Percentiles rank a stretch among this genome's conserved stretches.
phyloP scores from a whole-genome alignment of 2,113 vertebrate species.

The Arizona elegans region DNA sequence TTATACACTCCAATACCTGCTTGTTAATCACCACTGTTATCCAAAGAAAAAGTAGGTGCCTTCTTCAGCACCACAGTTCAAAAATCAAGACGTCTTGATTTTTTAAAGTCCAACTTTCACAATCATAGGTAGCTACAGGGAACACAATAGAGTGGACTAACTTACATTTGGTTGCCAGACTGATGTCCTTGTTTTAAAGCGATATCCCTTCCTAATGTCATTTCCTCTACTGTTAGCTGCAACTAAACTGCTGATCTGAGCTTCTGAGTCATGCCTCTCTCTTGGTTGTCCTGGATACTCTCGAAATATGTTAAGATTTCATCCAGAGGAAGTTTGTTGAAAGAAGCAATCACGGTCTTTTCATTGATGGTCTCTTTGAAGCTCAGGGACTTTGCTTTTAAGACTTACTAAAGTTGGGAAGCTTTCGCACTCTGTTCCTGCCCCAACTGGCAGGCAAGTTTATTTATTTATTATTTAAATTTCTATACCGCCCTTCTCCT shows the following conservation, averaged over 20 bases:
- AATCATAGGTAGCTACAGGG: not conserved
- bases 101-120: not conserved
- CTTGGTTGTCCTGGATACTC: not conserved
- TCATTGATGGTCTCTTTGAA: not conserved
- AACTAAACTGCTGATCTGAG: slow-evolving; percentile 27
- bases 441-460: not conserved
- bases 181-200: not conserved
- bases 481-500: no score
- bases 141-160: not conserved
- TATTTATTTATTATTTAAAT: no score
- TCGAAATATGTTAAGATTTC: slow-evolving; percentile 17
- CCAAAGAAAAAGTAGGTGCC: not conserved
- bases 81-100: not conserved
- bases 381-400: not conserved
- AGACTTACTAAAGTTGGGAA: not conserved
- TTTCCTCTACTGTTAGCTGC: not conserved
- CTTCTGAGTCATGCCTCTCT: slow-evolving; percentile 31
- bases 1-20: not conserved
- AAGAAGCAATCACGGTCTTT: slow-evolving; percentile 6
- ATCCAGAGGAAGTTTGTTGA: slow-evolving; percentile 5
- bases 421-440: not conserved
- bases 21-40: not conserved
- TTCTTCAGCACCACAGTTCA: not conserved
- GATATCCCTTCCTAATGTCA: not conserved
- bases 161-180: not conserved